These are phyloP conservation scores for Araneus ventricosus DNA, from an alignment of 1,140 invertebrate species.

Conservation along the genomic window DNA sequence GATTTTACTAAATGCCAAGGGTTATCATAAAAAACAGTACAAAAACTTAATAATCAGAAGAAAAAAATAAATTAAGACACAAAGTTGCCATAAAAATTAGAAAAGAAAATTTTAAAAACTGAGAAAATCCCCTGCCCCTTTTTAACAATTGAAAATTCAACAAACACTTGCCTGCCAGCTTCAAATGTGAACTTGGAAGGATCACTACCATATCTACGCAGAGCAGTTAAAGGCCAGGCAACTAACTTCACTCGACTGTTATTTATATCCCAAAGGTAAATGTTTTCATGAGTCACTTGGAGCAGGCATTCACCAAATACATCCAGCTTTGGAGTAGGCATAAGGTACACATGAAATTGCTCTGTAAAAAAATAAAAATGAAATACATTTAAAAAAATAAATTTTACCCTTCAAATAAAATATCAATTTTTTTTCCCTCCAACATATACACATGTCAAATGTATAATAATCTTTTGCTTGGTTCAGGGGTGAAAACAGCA, in stretches of 20 bases:
- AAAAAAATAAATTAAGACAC: neutral
- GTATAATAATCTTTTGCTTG: too few species aligned
- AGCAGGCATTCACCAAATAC: constrained; percentile 79
- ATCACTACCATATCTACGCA: constrained; percentile 79
- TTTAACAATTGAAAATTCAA: neutral
- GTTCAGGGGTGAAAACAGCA: too few species aligned
- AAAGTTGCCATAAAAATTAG: too few species aligned
- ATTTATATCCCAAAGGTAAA: constrained; percentile 78
- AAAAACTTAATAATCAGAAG: neutral
- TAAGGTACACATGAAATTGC: constrained; percentile 79
- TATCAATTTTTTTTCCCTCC: too few species aligned
- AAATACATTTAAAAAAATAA: neutral
- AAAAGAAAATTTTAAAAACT: neutral
- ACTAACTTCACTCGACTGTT: constrained; percentile 77
- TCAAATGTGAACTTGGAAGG: constrained; percentile 79
- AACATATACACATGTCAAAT: too few species aligned
- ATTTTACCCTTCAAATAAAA: too few species aligned
- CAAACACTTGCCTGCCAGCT: constrained; percentile 77
- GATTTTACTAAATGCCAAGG: too few species aligned
- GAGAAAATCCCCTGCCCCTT: too few species aligned
- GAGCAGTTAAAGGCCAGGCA: constrained; percentile 78
- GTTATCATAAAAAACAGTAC: too few species aligned
- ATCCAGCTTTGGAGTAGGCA: constrained; percentile 78
- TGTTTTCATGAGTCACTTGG: constrained; percentile 79
- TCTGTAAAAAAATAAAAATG: constrained; percentile 74